A percentile compares a stretch with the other conserved stretches of the same genome.
Evolutionary conservation across 2,888 invertebrate species (phyloP).

Genomic region (Chydorus sphaericus): DNA sequence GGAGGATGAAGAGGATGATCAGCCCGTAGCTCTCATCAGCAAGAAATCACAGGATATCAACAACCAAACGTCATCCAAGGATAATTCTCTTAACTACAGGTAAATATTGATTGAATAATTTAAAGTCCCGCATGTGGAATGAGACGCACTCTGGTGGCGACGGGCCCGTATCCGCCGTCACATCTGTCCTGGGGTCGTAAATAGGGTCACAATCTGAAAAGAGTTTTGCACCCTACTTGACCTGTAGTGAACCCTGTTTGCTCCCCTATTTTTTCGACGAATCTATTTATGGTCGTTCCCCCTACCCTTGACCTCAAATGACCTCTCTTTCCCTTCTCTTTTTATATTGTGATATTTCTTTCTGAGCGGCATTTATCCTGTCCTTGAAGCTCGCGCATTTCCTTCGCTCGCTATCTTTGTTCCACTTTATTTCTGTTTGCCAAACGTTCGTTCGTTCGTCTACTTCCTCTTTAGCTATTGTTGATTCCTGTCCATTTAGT

Average conservation of each 20-base stretch:
- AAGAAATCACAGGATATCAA: not conserved
- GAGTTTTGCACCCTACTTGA: not conserved
- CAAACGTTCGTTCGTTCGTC: no score
- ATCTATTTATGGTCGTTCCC: not conserved
- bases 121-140: no score
- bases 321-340: not conserved
- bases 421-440: not conserved
- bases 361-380: not conserved
- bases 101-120: no score
- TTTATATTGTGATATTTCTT: not conserved
- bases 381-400: slow-evolving; percentile 1
- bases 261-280: not conserved
- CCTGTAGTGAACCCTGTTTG: not conserved
- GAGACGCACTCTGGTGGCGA: no score
- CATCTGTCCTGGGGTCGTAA: not conserved
- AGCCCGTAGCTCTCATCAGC: not conserved
- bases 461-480: not conserved
- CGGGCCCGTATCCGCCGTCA: not conserved
- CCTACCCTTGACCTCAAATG: not conserved
- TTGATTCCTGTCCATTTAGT: not conserved
- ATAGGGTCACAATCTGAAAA: not conserved
- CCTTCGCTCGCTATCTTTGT: not conserved
- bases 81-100: not conserved
- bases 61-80: not conserved
- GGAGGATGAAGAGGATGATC: not conserved